A percentile compares a stretch with the other conserved stretches of the same genome.
Evolutionary conservation across 2,888 invertebrate genomes (phyloP).

Genomic region (Diarsia brunnea): DNA sequence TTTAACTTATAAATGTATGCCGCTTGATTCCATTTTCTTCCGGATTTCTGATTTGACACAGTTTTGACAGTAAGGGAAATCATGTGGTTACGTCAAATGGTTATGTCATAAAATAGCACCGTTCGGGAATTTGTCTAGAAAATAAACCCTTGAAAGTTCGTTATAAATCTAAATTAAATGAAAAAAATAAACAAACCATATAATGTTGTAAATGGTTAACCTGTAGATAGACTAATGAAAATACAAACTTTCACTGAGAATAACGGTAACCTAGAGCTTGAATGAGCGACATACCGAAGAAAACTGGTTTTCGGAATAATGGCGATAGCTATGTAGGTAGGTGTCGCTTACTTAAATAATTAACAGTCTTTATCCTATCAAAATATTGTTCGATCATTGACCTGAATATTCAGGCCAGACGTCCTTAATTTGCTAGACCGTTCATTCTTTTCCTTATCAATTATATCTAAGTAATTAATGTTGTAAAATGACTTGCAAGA

Average conservation of each 20-base stretch:
- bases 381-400: conserved; percentile 40
- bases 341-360: conserved; percentile 6
- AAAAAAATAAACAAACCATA: background rate
- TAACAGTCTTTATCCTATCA: conserved; percentile 12
- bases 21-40: conserved; percentile 13
- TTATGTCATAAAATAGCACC: conserved; percentile 17
- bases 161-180: background rate
- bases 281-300: conserved; percentile 35
- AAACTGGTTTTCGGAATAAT: conserved; percentile 46
- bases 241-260: conserved; percentile 56
- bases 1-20: conserved; percentile 23
- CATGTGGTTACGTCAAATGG: conserved; percentile 53
- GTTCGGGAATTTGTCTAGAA: conserved; percentile 40
- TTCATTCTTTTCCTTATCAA: background rate
- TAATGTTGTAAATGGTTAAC: background rate
- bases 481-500: conserved; percentile 13
- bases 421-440: background rate
- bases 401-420: conserved; percentile 12
- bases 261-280: conserved; percentile 55
- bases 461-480: conserved; percentile 11
- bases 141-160: background rate
- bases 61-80: conserved; percentile 49
- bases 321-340: background rate
- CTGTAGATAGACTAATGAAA: background rate
- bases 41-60: conserved; percentile 44